phyloP scores from a whole-genome alignment of 1,140 invertebrate species.

The Scaptomyza pallida region DNA sequence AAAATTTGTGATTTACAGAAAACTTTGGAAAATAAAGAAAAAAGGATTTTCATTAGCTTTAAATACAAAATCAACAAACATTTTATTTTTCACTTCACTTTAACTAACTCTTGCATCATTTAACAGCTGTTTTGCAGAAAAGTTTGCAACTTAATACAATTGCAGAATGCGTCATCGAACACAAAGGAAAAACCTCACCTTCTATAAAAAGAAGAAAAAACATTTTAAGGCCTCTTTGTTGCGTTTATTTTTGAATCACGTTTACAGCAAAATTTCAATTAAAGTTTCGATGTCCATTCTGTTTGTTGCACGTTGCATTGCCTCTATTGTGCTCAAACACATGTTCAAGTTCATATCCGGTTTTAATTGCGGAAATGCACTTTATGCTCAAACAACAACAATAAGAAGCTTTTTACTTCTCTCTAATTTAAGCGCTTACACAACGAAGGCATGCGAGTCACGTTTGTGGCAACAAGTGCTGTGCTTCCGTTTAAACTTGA shows the following conservation, averaged over 20 bases:
- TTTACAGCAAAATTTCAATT: constrained; percentile 35
- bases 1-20: too few relatives aligned
- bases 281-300: constrained; percentile 8
- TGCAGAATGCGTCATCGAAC: constrained; percentile 21
- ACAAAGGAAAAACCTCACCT: constrained; percentile 3
- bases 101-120: background rate
- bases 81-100: background rate
- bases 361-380: constrained; percentile 79
- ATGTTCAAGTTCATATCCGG: constrained; percentile 58
- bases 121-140: constrained; percentile 28
- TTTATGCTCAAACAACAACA: constrained; percentile 45
- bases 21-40: too few relatives aligned
- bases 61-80: background rate
- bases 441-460: constrained; percentile 56
- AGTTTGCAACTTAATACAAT: background rate
- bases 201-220: background rate
- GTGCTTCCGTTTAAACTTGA: constrained; percentile 10
- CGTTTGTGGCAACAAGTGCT: constrained; percentile 75
- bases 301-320: constrained; percentile 4
- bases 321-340: constrained; percentile 16
- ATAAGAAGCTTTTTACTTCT: background rate
- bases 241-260: constrained; percentile 29
- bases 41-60: too few relatives aligned
- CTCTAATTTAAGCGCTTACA: background rate
- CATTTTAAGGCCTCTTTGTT: constrained; percentile 24